Evolutionary conservation across 2,888 invertebrate species (phyloP).

Genomic region (Sclerodermus sp.): DNA sequence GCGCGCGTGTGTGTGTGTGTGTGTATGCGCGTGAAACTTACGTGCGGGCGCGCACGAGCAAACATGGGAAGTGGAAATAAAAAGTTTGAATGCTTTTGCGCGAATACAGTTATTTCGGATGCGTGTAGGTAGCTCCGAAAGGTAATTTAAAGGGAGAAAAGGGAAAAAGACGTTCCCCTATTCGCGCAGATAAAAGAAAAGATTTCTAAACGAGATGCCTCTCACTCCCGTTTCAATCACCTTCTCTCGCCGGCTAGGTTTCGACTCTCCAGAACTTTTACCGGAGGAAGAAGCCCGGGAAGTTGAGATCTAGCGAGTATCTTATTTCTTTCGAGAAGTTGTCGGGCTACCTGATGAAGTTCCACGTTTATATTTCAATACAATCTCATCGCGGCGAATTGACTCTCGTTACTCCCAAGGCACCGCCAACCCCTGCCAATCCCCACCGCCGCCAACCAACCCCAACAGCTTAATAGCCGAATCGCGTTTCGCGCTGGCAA

Average conservation of each 20-base stretch:
- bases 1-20: too few relatives aligned
- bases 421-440: not conserved
- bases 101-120: too few relatives aligned
- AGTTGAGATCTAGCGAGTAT: not conserved
- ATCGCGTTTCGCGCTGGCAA: too few relatives aligned
- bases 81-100: too few relatives aligned
- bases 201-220: constrained; percentile 34
- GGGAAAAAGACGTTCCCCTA: too few relatives aligned
- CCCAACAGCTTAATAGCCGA: not conserved
- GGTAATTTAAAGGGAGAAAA: too few relatives aligned
- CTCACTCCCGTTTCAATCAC: constrained; percentile 36
- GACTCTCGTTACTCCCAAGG: constrained; percentile 3
- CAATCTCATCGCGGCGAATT: constrained; percentile 5
- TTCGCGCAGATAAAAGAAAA: constrained; percentile 25
- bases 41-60: too few relatives aligned
- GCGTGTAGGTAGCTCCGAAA: too few relatives aligned
- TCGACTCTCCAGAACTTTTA: constrained; percentile 20
- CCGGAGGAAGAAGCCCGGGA: constrained; percentile 1
- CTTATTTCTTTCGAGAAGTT: not conserved
- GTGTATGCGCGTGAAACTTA: too few relatives aligned
- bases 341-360: constrained; percentile 4
- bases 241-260: constrained; percentile 13
- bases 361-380: constrained; percentile 14
- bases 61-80: too few relatives aligned
- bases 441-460: not conserved